Base-by-base conservation (phyloP, 2,797 vertebrate genomes). In the Acanthornis magna region DNA sequence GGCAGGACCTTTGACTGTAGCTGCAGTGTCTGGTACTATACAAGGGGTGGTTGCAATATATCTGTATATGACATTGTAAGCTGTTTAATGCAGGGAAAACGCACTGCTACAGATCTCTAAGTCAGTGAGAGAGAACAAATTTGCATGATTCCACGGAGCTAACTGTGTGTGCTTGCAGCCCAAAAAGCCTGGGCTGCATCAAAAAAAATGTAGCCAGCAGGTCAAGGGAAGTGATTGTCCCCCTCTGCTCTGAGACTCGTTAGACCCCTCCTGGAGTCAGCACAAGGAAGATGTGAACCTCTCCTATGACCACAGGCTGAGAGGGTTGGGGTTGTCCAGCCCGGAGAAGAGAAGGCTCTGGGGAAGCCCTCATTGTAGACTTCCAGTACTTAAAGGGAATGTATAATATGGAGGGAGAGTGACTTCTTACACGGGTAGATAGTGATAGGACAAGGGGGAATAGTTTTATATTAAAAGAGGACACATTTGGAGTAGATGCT, bases 21-120 rank as follows among this genome's bases (percentile, higher is more conserved):
- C 58, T 89, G 51, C 62, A 51, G 5, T 5, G 0, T 22, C 57
- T 81, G 4, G 3, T 77, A 29, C 29, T 61, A 2, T 43, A 27
- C 18, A 19, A 55, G 30, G 17, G 5, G 3, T 32, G 78, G 25
- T 62, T 68, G 60, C 36, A 62, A 9, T 36, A 34, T 30, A 2
- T 51, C 27, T 51, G 47, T 62, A 3, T 32, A 3, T 13, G 4
- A 20, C 2, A 1, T 18, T 22, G 22, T 45, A 13, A 89, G 51
- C 30, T 80, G 32, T 11, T 36, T 20, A 53, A 32, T 40, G 60
- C 63, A 62, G 26, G 63, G 57, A 60, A 79, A 83, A 45, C n/a
- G n/a, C 10, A 11, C 51, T 66, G 32, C n/a, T 55, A 1, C 30
- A 2, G 0, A 0, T 36, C n/a, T 60, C 17, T 51, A 40, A 50